phyloP scores from a whole-genome alignment of 2,113 vertebrate species.

The Marmota monax region DNA sequence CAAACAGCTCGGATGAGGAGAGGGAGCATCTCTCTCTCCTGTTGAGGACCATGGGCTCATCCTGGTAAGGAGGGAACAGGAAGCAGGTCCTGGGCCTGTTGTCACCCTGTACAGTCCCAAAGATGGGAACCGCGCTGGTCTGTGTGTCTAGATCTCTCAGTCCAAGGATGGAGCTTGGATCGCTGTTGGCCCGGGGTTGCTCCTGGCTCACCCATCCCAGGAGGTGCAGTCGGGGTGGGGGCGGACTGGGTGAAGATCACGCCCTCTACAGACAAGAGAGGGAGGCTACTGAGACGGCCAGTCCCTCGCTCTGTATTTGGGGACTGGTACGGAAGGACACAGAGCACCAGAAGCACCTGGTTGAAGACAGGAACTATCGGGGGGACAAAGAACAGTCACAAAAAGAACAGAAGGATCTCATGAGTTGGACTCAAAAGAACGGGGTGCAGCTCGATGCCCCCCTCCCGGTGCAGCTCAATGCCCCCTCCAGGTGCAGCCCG shows the following conservation, averaged over 20 bases:
- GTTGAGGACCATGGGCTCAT: not conserved
- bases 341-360: not conserved
- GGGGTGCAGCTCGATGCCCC: not conserved
- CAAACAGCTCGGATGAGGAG: not conserved
- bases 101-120: not conserved
- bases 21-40: not conserved
- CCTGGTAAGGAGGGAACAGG: no score
- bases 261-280: not conserved
- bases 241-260: rapidly evolving
- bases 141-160: not conserved
- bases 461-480: not conserved
- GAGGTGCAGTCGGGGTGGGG: not conserved
- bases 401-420: rapidly evolving
- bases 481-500: not conserved
- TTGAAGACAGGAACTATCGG: not conserved
- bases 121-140: not conserved
- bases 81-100: no score
- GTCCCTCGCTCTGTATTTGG: rapidly evolving
- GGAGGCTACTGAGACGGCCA: not conserved
- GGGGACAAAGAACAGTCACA: not conserved
- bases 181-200: not conserved
- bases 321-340: not conserved
- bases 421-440: not conserved
- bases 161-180: not conserved
- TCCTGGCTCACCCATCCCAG: no score